Conservation (phyloP, 2,797 vertebrate species). For the Pelobates cultripes region DNA sequence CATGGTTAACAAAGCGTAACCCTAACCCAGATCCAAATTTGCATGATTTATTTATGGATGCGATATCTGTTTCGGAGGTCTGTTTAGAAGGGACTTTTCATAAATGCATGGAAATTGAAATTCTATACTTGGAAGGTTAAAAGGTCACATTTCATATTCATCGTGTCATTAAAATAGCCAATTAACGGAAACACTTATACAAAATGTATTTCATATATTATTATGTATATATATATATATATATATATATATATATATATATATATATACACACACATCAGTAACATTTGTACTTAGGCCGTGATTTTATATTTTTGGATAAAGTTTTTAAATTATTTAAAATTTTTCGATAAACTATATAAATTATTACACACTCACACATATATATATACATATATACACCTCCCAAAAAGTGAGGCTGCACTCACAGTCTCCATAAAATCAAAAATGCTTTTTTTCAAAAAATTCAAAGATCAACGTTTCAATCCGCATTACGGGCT, state of each 20-base stretch:
- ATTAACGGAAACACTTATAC: not conserved
- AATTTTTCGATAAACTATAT: too few species aligned
- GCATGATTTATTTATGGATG: conserved; percentile 80
- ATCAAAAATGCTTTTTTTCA: too few species aligned
- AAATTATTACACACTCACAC: too few species aligned
- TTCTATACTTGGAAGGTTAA: conserved; percentile 59
- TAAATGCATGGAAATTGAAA: conserved; percentile 74
- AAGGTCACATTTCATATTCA: conserved; percentile 34
- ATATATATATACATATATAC: too few species aligned
- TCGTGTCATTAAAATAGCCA: conserved; percentile 7
- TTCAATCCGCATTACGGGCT: too few species aligned
- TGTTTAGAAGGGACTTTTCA: conserved; percentile 70
- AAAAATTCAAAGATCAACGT: too few species aligned
- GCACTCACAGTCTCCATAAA: too few species aligned
- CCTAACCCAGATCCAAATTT: conserved; percentile 58
- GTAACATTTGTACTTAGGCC: not conserved
- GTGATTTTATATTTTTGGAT: not conserved
- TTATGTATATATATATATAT: too few species aligned
- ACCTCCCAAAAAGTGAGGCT: too few species aligned
- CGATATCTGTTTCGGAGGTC: conserved; percentile 66
- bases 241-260: too few species aligned
- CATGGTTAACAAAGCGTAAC: conserved; percentile 67
- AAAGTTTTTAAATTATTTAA: not conserved
- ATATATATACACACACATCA: too few species aligned
- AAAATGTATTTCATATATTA: conserved; percentile 57